These are phyloP conservation scores for Anguilla obscura DNA, from an alignment of 2,797 vertebrate species.

Conservation along the genomic window DNA sequence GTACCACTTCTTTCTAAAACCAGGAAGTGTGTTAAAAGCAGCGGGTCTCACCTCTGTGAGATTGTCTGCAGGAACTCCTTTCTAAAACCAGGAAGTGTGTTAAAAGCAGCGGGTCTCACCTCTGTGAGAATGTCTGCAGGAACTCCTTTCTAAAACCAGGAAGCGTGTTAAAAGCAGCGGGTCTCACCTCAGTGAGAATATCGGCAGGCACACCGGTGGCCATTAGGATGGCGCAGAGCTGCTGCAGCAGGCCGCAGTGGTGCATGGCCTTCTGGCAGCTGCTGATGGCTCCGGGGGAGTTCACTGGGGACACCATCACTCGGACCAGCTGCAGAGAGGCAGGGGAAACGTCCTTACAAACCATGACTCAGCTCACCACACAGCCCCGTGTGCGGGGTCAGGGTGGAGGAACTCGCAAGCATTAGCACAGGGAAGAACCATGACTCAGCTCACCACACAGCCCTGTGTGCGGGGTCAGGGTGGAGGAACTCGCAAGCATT, in stretches of 20 bases:
- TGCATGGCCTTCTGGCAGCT: constrained; percentile 97
- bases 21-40: too few species aligned
- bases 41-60: too few species aligned
- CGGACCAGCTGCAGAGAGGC: constrained; percentile 54
- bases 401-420: not conserved
- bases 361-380: not conserved
- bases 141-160: not conserved
- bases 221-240: constrained; percentile 97
- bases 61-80: not conserved
- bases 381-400: not conserved
- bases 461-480: not conserved
- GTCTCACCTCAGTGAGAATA: constrained; percentile 91
- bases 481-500: not conserved
- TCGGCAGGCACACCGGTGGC: constrained; percentile 95
- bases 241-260: constrained; percentile 90
- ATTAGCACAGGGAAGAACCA: not conserved
- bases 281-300: constrained; percentile 90
- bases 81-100: not conserved
- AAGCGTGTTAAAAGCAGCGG: not conserved
- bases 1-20: not conserved
- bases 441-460: not conserved
- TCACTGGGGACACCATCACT: constrained; percentile 93
- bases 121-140: constrained; percentile 93
- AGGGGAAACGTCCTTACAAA: not conserved
- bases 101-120: constrained; percentile 62